phyloP scores from a whole-genome alignment of 2,888 invertebrate genomes.

The Melanchra persicariae region DNA sequence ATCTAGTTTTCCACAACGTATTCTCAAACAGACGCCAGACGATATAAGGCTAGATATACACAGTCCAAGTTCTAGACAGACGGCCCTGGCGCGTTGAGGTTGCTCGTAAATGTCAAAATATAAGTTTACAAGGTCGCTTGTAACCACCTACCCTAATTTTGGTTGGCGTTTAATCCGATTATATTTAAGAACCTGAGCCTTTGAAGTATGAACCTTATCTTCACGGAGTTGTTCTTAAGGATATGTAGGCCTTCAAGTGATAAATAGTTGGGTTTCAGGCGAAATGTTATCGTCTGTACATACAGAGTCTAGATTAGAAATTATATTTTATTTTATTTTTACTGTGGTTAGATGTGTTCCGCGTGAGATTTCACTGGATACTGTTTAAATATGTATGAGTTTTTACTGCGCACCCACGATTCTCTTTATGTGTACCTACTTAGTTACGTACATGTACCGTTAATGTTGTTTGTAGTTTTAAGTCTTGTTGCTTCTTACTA shows the following conservation, averaged over 20 bases:
- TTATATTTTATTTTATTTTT: constrained; percentile 17
- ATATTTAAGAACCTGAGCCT: constrained; percentile 74
- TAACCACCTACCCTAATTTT: constrained; percentile 74
- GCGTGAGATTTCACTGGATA: background rate
- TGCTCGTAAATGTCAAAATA: constrained; percentile 74
- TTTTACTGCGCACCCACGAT: background rate
- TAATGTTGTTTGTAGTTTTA: too few species aligned
- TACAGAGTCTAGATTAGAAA: constrained; percentile 25
- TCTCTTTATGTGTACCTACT: too few species aligned
- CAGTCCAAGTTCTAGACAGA: constrained; percentile 32
- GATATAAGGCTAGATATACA: constrained; percentile 30
- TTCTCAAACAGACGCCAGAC: constrained; percentile 19
- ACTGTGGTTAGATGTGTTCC: background rate
- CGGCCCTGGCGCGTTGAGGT: constrained; percentile 52
- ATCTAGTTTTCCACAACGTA: constrained; percentile 28
- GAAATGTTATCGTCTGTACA: constrained; percentile 35
- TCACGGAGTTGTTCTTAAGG: constrained; percentile 38
- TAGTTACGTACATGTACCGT: background rate
- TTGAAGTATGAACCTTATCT: constrained; percentile 63
- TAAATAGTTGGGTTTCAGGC: constrained; percentile 41
- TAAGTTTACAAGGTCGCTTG: constrained; percentile 72
- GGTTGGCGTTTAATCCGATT: constrained; percentile 74
- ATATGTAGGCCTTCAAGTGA: constrained; percentile 37
- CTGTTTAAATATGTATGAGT: background rate
- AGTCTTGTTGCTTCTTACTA: too few species aligned